Evolutionary conservation across 2,888 invertebrate species (phyloP).

Genomic region (Andrena praecox): DNA sequence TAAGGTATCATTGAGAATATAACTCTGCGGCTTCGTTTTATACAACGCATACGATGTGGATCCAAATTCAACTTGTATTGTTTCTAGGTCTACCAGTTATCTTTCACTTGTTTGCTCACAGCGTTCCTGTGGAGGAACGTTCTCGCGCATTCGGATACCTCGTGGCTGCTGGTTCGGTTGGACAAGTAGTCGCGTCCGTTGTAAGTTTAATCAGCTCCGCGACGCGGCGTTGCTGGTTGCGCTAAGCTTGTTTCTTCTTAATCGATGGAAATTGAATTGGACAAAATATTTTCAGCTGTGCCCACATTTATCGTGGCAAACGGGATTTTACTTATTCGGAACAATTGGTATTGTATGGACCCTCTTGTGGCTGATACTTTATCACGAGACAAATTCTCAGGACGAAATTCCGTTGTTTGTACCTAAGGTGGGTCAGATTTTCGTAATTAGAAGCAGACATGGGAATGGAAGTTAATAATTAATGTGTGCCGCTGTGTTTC

Average conservation of each 20-base stretch:
- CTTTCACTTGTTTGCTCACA: conserved; percentile 91
- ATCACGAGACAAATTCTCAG: conserved; percentile 86
- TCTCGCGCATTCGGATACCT: conserved; percentile 91
- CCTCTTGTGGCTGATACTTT: conserved; percentile 88
- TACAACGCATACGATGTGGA: not conserved
- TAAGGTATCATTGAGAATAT: conserved; percentile 75
- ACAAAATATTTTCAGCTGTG: conserved; percentile 86
- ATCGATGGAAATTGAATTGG: not conserved
- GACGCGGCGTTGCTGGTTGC: not conserved
- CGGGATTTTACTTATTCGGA: conserved; percentile 90
- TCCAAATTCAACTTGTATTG: conserved; percentile 33
- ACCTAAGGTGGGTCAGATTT: conserved; percentile 85
- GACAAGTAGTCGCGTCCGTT: conserved; percentile 90
- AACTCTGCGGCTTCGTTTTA: not conserved
- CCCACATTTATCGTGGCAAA: conserved; percentile 89
- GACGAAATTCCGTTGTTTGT: conserved; percentile 87
- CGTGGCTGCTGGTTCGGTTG: conserved; percentile 90
- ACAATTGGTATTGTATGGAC: conserved; percentile 89
- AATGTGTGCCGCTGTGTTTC: conserved; percentile 39
- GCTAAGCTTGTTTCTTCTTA: not conserved
- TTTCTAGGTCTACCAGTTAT: conserved; percentile 90
- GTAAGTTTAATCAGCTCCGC: conserved; percentile 83
- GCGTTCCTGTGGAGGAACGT: conserved; percentile 90
- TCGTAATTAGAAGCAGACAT: not conserved
- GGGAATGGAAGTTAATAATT: not conserved